phyloP scores from a whole-genome alignment of 1,140 invertebrate species.

The Agrypnia vestita region DNA sequence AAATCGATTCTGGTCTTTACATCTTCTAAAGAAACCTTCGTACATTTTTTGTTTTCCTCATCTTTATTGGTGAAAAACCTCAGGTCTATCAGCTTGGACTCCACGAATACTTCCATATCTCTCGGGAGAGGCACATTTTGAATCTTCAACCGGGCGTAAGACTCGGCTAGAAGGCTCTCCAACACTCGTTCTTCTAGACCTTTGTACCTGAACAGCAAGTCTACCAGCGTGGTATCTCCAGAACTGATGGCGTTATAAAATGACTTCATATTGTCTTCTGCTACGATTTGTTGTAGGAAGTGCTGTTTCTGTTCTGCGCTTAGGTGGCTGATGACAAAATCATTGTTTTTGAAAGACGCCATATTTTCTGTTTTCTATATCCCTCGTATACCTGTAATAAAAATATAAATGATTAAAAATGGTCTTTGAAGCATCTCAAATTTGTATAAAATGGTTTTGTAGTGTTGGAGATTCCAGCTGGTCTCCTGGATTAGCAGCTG shows the following conservation, averaged over 20 bases:
- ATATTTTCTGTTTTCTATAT: too few species aligned
- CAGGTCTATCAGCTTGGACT: not conserved
- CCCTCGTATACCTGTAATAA: too few species aligned
- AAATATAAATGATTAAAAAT: too few species aligned
- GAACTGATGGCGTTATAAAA: not conserved
- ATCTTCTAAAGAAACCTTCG: slow-evolving; percentile 6
- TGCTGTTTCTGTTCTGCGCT: not conserved
- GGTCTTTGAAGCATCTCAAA: too few species aligned
- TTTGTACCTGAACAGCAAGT: not conserved
- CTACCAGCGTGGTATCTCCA: not conserved
- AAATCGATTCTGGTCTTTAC: not conserved
- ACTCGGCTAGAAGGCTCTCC: not conserved
- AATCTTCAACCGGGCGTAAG: not conserved
- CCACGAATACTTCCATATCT: not conserved
- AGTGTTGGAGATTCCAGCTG: too few species aligned
- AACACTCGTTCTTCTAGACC: not conserved
- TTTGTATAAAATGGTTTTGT: too few species aligned
- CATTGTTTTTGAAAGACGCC: not conserved
- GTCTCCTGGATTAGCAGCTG: too few species aligned
- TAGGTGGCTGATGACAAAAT: not conserved
- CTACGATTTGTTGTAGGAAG: not conserved
- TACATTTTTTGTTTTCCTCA: not conserved
- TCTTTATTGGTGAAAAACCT: not conserved
- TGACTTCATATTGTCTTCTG: not conserved
- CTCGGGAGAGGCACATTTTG: not conserved